A percentile compares a stretch with the other conserved stretches of the same genome.
Evolutionary conservation across 2,113 vertebrate genomes (phyloP).

Genomic region (Semnopithecus entellus): DNA sequence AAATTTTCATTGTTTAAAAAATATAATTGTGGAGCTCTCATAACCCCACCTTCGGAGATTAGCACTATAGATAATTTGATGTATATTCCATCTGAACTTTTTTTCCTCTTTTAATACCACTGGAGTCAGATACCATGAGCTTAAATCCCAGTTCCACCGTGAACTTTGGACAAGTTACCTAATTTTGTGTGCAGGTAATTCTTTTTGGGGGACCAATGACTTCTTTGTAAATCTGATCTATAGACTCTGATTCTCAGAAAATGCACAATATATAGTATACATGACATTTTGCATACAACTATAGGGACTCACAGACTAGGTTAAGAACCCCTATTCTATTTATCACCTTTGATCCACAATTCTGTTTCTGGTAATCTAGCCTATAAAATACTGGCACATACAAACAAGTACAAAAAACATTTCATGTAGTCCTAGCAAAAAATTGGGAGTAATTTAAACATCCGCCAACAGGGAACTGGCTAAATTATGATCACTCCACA

Average conservation of each 20-base stretch:
- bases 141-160: background rate
- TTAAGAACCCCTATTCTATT: background rate
- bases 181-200: background rate
- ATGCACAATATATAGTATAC: background rate
- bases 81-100: background rate
- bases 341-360: background rate
- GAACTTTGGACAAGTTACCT: background rate
- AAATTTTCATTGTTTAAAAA: background rate
- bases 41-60: background rate
- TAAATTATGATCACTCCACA: background rate
- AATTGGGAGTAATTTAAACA: background rate
- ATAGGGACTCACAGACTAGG: background rate
- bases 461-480: background rate
- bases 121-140: background rate
- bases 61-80: background rate
- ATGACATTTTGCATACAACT: background rate
- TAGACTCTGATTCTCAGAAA: background rate
- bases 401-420: background rate
- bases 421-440: background rate
- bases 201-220: background rate
- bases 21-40: background rate
- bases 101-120: background rate
- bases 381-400: background rate
- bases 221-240: background rate
- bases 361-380: background rate